Conservation (phyloP, 2,797 vertebrate species). For the Cebuella pygmaea region DNA sequence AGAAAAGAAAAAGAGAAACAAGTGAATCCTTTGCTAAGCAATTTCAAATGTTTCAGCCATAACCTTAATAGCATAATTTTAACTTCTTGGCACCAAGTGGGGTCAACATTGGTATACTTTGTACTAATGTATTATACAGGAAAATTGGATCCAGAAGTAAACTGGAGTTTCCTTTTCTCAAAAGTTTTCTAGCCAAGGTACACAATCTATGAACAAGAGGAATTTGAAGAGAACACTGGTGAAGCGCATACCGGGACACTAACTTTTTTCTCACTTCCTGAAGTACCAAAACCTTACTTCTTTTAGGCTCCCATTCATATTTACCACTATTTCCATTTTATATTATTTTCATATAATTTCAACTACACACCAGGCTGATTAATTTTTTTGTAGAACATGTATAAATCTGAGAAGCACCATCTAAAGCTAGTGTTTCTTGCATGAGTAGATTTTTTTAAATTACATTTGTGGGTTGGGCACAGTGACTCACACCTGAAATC, state of each 20-base stretch:
- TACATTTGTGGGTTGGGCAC: not conserved
- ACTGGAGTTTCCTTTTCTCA: slow-evolving; percentile 67
- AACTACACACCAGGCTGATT: not conserved
- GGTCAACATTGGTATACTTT: slow-evolving; percentile 58
- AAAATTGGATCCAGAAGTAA: slow-evolving; percentile 73
- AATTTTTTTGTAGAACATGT: slow-evolving; percentile 1
- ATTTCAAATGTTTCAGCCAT: slow-evolving; percentile 54
- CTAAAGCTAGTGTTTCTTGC: slow-evolving; percentile 1
- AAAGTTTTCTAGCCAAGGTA: slow-evolving; percentile 63
- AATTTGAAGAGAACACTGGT: not conserved
- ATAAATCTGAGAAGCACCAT: not conserved
- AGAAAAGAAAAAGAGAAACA: not conserved
- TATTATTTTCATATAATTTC: not conserved
- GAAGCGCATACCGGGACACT: not conserved
- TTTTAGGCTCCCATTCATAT: not conserved
- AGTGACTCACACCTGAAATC: too few relatives aligned
- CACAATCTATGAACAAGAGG: not conserved
- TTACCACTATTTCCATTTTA: slow-evolving; percentile 14
- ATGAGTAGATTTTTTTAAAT: not conserved
- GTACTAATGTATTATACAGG: not conserved
- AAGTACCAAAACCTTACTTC: not conserved
- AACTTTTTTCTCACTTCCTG: not conserved
- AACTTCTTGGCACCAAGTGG: slow-evolving; percentile 58
- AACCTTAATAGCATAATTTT: slow-evolving; percentile 61
- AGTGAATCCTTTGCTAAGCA: slow-evolving; percentile 44